Evolutionary conservation across 2,888 invertebrate genomes (phyloP), one percentile per base, ranked within the genome.

Genomic region (Eupithecia centaureata): DNA sequence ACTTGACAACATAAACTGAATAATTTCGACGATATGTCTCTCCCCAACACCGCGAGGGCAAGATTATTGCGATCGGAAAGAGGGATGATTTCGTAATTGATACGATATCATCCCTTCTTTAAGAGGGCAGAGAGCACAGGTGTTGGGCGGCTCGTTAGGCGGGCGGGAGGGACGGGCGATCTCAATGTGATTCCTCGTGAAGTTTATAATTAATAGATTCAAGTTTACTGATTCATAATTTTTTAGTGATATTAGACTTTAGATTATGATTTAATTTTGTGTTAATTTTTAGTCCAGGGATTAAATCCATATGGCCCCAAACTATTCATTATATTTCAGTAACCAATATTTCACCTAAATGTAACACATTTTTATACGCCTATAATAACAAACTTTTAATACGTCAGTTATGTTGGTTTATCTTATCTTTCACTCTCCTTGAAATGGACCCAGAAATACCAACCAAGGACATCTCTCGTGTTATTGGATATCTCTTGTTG

Each of bases 1-100:
- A 32, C 65, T 69, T 64, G 67, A 68, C 65, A 15, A 35, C 5
- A 22, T 52, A 60, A 51, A 67, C 33, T 5, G 57, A 42, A 60
- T 63, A 27, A 63, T 54, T 25, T 63, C 69, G 58, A 54, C 63
- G 42, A 60, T 28, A 56, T 58, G 62, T 64, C 56, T 59, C 63
- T 42, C 66, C 60, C 63, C 64, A 70, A 61, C 68, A 42, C 61
- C 52, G 30, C 60, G 58, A 61, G 62, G 70, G 54, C 32, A 65
- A 68, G 56, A 68, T 67, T 67, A 67, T 71, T 67, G 68, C 58
- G 28, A 63, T 67, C 67, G 68, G 71, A 72, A 68, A 59, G 71
- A 75, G 70, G 68, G 75, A 70, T 61, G 71, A 22, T 68, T 67
- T 74, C 71, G 73, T 77, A 79, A 79, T 79, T 79, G 79, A 75